Percentiles rank a stretch among this genome's conserved stretches.
phyloP scores from a whole-genome alignment of 2,888 invertebrate species.

The Chrysopilus asiliformis region DNA sequence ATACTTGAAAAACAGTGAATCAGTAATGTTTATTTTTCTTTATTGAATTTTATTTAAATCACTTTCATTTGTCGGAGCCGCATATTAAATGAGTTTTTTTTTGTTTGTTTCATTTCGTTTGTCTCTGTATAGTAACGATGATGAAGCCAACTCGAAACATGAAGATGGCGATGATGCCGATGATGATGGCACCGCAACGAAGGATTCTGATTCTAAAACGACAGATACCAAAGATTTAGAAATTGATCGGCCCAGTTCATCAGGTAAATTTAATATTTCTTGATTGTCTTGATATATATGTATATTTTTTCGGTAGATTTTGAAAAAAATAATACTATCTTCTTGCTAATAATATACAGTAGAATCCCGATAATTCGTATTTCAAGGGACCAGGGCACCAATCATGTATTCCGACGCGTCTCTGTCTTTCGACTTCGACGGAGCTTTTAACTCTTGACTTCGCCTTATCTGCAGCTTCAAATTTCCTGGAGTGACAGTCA shows the following conservation, averaged over 20 bases:
- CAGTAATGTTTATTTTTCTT: no score
- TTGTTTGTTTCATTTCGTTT: no score
- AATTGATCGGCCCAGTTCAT: slow-evolving; percentile 36
- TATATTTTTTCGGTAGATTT: background rate
- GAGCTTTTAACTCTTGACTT: no score
- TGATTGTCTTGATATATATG: background rate
- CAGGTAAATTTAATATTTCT: slow-evolving; percentile 27
- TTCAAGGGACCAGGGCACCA: no score
- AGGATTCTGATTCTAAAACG: slow-evolving; percentile 34
- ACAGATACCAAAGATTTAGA: slow-evolving; percentile 25
- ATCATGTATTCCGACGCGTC: no score
- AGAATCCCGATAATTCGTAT: no score
- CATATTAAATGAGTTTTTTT: slow-evolving; percentile 9
- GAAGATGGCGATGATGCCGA: slow-evolving; percentile 36
- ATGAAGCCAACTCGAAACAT: slow-evolving; percentile 36
- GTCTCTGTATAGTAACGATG: slow-evolving; percentile 27
- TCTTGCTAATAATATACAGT: background rate
- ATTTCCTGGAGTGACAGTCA: no score
- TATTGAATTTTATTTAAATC: background rate
- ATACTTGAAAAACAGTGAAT: no score
- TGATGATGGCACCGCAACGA: slow-evolving; percentile 35
- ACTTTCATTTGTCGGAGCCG: background rate
- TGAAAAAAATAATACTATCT: background rate
- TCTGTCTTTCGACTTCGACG: no score
- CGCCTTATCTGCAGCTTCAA: no score